phyloP scores from a whole-genome alignment of 2,797 vertebrate species.

The Macroramphosus scolopax region DNA sequence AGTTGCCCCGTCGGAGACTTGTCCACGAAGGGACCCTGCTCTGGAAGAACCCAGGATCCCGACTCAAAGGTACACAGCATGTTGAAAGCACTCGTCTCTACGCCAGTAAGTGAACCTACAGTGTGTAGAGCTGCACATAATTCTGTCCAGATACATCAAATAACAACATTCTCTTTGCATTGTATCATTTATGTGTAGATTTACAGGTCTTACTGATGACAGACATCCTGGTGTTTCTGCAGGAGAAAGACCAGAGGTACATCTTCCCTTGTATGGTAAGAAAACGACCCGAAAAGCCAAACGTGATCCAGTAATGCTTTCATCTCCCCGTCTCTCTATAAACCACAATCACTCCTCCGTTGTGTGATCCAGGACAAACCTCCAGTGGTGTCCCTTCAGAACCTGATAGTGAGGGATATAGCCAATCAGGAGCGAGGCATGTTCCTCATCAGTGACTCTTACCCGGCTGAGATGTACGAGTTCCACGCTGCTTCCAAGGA shows the following conservation, averaged over 20 bases:
- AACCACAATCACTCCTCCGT: neutral
- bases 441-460: conserved; percentile 86
- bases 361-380: conserved; percentile 82
- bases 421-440: conserved; percentile 94
- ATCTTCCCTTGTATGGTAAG: conserved; percentile 86
- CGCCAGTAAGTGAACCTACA: neutral
- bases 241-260: conserved; percentile 89
- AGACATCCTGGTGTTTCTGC: conserved; percentile 69
- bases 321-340: neutral
- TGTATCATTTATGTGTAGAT: too few species aligned
- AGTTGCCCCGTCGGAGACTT: conserved; percentile 84
- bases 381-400: conserved; percentile 85
- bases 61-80: conserved; percentile 83
- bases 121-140: neutral
- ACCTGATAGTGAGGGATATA: conserved; percentile 88
- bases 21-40: conserved; percentile 86
- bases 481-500: conserved; percentile 88
- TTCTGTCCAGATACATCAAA: too few species aligned
- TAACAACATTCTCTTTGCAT: too few species aligned
- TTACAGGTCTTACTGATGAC: conserved; percentile 86
- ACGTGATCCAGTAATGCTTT: neutral
- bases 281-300: neutral
- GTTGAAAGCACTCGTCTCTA: neutral
- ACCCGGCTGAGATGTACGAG: conserved; percentile 92
- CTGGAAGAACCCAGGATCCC: conserved; percentile 83